A percentile compares a stretch with the other conserved stretches of the same genome.
phyloP scores from a whole-genome alignment of 2,797 vertebrate genomes.

The Ctenopoma multispine region DNA sequence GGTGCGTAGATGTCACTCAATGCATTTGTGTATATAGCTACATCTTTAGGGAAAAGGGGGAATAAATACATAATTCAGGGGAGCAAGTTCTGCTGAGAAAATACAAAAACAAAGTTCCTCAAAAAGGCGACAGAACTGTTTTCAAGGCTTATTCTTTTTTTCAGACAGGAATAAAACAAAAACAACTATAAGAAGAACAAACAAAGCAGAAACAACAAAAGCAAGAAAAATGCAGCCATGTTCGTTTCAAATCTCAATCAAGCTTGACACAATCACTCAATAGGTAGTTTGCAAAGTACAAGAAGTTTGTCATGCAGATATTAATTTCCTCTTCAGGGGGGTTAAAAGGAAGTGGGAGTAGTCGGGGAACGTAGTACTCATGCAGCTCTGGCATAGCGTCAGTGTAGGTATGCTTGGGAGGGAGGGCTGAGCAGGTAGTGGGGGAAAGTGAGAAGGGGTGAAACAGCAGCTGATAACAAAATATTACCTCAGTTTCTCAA shows the following conservation, averaged over 20 bases:
- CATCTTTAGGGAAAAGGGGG: conserved; percentile 83
- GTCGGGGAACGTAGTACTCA: conserved; percentile 91
- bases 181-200: conserved; percentile 86
- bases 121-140: conserved; percentile 85
- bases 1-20: conserved; percentile 86
- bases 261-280: conserved; percentile 96
- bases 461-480: conserved; percentile 94
- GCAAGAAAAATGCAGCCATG: conserved; percentile 95
- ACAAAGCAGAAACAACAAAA: conserved; percentile 92
- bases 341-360: conserved; percentile 85
- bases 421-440: conserved; percentile 89
- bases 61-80: conserved; percentile 84
- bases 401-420: conserved; percentile 90
- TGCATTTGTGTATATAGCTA: conserved; percentile 87
- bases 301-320: conserved; percentile 96
- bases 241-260: conserved; percentile 95
- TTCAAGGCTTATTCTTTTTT: conserved; percentile 84
- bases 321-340: conserved; percentile 86
- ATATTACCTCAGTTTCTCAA: conserved; percentile 99
- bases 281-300: conserved; percentile 97
- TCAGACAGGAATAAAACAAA: conserved; percentile 87
- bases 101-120: conserved; percentile 88
- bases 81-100: conserved; percentile 86
- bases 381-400: conserved; percentile 95
- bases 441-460: conserved; percentile 88